Evolutionary conservation across 2,888 invertebrate species (phyloP), one percentile per base, ranked within the genome.

Genomic region (Antitype chi): DNA sequence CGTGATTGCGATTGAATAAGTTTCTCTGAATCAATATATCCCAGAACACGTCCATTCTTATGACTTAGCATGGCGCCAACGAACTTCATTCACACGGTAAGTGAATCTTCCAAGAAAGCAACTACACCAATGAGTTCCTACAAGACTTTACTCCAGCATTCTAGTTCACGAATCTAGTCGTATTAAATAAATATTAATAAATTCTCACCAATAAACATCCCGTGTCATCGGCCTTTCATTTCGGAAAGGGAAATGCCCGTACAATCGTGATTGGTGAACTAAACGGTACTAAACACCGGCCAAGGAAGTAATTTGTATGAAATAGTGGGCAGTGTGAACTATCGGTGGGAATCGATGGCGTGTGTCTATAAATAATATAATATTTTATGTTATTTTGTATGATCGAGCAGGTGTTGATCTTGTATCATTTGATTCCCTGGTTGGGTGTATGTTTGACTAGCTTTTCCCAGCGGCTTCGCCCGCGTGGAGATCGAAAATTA

Each of bases 201-300:
- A 78, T 78, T 71, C 78, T 63, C 43, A 74, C 52, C 72, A 71
- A 72, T 76, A 69, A 28, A 79, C 89, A 88, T 92, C 92, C 92
- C 89, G 92, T 90, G 90, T 90, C 92, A 90, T 88, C 90, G 90
- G 86, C 91, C 92, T 86, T 69, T 80, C 76, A 82, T 87, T 89
- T 91, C 86, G 91, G 90, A 90, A 90, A 87, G 88, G 91, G 91
- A 92, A 92, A 91, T 91, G 88, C 85, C 88, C 87, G 85, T 89
- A 89, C 85, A 85, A 67, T 84, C 92, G 92, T 92, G 92, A 91
- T 86, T 80, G 64, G 90, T 78, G 72, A 87, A 67, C 87, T 86
- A 89, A 92, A 86, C 85, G 84, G 72, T 70, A 72, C 79, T 86
- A 84, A 84, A 85, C 74, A 81, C 82, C 74, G 67, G 67, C 70